phyloP scores from a whole-genome alignment of 23 tunicate species.

The Halocynthia aurantium region DNA sequence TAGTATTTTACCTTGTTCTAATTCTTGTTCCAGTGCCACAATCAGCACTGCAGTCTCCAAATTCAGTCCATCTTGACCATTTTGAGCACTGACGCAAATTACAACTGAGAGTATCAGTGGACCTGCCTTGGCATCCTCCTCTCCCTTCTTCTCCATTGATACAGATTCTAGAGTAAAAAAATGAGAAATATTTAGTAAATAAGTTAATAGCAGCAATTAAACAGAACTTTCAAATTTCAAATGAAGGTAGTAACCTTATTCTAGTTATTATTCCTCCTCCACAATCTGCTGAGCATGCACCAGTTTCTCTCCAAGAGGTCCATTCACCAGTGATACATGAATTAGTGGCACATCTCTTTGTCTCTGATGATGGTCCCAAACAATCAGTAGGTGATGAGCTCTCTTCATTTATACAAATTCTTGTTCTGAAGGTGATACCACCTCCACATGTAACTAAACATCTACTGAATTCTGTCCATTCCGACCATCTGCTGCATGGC shows the following conservation, averaged over 20 bases:
- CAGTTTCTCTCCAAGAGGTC: conserved; percentile 14
- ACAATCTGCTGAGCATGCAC: conserved; percentile 16
- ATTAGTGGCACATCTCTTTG: no score
- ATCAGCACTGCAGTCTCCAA: neutral
- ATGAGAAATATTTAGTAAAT: no score
- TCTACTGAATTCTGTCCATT: conserved; percentile 9
- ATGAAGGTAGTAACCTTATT: neutral
- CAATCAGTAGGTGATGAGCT: no score
- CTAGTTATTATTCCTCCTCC: conserved; percentile 19
- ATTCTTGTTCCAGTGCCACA: conserved; percentile 21
- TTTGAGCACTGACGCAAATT: conserved; percentile 6
- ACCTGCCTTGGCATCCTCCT: conserved; percentile 44
- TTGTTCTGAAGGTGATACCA: conserved; percentile 5
- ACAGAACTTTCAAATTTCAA: no score
- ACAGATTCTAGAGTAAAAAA: conserved; percentile 24
- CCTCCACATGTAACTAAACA: conserved; percentile 13
- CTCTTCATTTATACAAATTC: neutral
- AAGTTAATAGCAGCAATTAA: no score
- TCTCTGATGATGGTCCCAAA: no score
- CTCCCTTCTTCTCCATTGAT: conserved; percentile 33
- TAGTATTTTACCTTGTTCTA: conserved; percentile 8
- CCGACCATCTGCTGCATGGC: conserved; percentile 21
- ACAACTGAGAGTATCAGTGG: neutral
- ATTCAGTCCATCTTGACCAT: conserved; percentile 17
- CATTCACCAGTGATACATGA: conserved; percentile 2